Conservation (phyloP, 1,140 invertebrate genomes). For the Babylonia areolata region DNA sequence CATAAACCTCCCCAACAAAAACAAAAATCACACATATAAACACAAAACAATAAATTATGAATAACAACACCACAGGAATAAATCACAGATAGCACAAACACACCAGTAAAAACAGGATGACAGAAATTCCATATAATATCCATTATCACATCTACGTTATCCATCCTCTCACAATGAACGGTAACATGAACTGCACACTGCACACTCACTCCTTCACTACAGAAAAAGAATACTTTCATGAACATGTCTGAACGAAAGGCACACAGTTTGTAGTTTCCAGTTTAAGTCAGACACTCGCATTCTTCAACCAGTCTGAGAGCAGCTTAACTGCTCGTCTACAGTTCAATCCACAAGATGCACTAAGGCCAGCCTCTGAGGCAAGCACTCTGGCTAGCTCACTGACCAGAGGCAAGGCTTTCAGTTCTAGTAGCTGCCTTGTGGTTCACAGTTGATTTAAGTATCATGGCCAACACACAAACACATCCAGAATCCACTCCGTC, state of each 20-base stretch:
- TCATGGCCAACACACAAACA: conserved; percentile 11
- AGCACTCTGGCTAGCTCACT: neutral
- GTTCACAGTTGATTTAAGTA: conserved; percentile 20
- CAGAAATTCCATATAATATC: too few species aligned
- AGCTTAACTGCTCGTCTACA: neutral
- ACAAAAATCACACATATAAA: too few species aligned
- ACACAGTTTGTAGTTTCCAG: conserved; percentile 21
- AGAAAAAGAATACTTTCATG: conserved; percentile 15
- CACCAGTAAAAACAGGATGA: too few species aligned
- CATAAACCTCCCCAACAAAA: too few species aligned
- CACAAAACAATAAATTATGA: too few species aligned
- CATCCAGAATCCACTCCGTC: neutral
- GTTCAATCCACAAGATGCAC: conserved; percentile 23
- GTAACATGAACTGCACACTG: neutral
- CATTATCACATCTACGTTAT: neutral
- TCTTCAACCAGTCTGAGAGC: neutral
- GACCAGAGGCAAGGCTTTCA: conserved; percentile 4
- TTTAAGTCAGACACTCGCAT: neutral
- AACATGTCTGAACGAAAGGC: conserved; percentile 1
- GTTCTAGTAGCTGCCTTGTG: conserved; percentile 30
- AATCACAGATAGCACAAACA: too few species aligned
- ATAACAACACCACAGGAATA: too few species aligned
- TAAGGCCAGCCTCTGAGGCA: neutral
- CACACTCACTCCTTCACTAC: neutral
- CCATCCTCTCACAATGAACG: neutral